Evolutionary conservation across 2,888 invertebrate species (phyloP), one percentile per base, ranked within the genome.

Genomic region (Lottia scabra): DNA sequence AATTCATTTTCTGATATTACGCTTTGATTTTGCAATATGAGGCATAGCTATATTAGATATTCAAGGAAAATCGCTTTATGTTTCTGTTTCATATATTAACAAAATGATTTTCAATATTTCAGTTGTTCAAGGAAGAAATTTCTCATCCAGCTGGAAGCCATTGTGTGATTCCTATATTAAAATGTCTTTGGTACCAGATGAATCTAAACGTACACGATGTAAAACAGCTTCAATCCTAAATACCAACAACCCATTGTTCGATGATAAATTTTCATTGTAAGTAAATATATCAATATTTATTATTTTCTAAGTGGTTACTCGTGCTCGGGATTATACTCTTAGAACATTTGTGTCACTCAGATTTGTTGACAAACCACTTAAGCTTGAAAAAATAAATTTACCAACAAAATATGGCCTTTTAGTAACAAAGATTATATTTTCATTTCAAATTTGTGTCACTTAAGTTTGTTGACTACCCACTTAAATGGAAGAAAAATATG

Each of bases 221-320:
- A 86, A 83, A 73, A 88, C 88, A 2, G 82, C 84, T 16, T 75
- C 84, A 13, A 75, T 84, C 8, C 70, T 30, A 10, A 85, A 83
- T 68, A 82, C 85, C 16, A 88, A 87, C 80, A 86, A 83, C 67
- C 88, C 88, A 2, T 69, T 83, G 10, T 88, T 79, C 77, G 87
- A 88, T 71, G 87, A 88, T 68, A 88, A 88, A 76, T 87, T 88
- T 74, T 88, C 88, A 12, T 84, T 88, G 88, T 88, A 79, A 87
- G 87, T 87, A 68, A 1, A 30, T 26, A 26, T 65, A 65, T 13
- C 23, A n/a, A 26, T 26, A 30, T 65, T 65, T 23, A 30, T 4
- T 23, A 26, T 62, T 19, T 62, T 23, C 8, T 26, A 19, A 23
- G n/a, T n/a, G 27, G 65, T 65, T 65, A 65, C n/a, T 26, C 62